A percentile compares a stretch with the other conserved stretches of the same genome.
phyloP scores from a whole-genome alignment of 2,113 vertebrate species.

The Psammodynastes pulverulentus region DNA sequence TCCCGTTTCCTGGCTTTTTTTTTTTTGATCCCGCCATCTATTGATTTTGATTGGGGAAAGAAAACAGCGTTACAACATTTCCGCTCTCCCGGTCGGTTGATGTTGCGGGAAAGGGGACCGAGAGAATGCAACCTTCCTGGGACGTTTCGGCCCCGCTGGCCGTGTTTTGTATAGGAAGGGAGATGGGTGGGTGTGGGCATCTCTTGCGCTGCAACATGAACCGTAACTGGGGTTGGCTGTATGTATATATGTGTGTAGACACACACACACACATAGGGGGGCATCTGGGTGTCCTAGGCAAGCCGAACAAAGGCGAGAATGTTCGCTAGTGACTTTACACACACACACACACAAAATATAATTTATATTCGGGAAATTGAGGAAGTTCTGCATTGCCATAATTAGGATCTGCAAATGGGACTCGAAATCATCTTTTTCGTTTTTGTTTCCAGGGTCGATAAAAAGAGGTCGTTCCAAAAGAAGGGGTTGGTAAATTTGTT shows the following conservation, averaged over 20 bases:
- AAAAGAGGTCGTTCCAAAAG: neutral
- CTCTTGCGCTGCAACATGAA: neutral
- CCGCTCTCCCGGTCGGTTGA: neutral
- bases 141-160: neutral
- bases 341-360: too few species aligned
- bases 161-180: neutral
- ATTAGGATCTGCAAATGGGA: neutral
- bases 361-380: neutral
- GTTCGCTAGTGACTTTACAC: neutral
- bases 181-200: neutral
- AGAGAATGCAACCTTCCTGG: neutral
- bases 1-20: too few species aligned
- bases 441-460: neutral
- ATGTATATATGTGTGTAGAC: too few species aligned
- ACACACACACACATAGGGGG: neutral
- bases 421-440: neutral
- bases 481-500: neutral
- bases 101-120: neutral
- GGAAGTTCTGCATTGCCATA: neutral
- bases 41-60: neutral
- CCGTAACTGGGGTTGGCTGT: neutral
- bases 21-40: neutral
- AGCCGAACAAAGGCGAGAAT: constrained; percentile 54
- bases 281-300: neutral
- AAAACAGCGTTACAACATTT: neutral